A percentile compares a stretch with the other conserved stretches of the same genome.
phyloP scores from a whole-genome alignment of 2,888 invertebrate species.

The Amphimallon solstitiale region DNA sequence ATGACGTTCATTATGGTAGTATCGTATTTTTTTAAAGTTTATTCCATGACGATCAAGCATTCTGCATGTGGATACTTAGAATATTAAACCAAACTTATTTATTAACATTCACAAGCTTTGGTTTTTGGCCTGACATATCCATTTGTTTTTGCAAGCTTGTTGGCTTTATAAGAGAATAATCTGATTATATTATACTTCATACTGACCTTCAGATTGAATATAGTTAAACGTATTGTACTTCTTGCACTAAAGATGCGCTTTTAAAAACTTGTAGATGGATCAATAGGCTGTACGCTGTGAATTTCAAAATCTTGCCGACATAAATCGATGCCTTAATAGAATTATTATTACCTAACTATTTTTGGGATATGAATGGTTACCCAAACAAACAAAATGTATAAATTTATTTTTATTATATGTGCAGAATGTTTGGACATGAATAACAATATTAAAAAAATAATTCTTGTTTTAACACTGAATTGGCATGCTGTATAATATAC shows the following conservation, averaged over 20 bases:
- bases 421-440: slow-evolving; percentile 59
- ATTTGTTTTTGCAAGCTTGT: slow-evolving; percentile 40
- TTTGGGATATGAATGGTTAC: not conserved
- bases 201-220: slow-evolving; percentile 25
- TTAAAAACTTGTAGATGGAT: not conserved
- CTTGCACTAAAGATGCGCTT: slow-evolving; percentile 44
- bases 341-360: no score
- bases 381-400: not conserved
- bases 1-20: slow-evolving; percentile 32
- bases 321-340: no score
- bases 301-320: no score
- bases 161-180: slow-evolving; percentile 27
- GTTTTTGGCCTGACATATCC: slow-evolving; percentile 54
- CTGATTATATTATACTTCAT: slow-evolving; percentile 27
- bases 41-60: slow-evolving; percentile 55
- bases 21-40: slow-evolving; percentile 21
- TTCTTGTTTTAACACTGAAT: slow-evolving; percentile 49
- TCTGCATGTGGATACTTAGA: slow-evolving; percentile 60
- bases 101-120: slow-evolving; percentile 52
- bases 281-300: not conserved
- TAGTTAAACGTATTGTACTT: not conserved
- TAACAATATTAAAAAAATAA: slow-evolving; percentile 37
- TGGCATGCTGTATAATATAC: slow-evolving; percentile 48
- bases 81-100: slow-evolving; percentile 50
- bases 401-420: slow-evolving; percentile 37